These are phyloP conservation scores for Encarsia formosa DNA, from an alignment of 2,888 invertebrate species.

Conservation along the genomic window DNA sequence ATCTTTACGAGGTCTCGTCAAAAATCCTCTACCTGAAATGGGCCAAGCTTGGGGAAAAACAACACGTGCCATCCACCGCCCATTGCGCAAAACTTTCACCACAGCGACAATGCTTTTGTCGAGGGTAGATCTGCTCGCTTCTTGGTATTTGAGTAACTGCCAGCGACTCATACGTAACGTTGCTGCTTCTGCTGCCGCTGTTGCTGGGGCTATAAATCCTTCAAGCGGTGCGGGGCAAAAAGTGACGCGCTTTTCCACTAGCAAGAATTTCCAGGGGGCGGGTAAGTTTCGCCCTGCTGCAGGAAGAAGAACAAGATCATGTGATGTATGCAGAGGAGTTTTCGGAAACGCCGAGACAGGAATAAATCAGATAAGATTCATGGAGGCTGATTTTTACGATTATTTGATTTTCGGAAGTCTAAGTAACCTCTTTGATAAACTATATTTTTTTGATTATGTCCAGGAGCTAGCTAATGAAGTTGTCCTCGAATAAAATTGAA, in stretches of 20 bases:
- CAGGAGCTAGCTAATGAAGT: slow-evolving; percentile 13
- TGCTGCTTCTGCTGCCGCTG: not conserved
- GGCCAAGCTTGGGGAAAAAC: not conserved
- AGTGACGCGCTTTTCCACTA: slow-evolving; percentile 13
- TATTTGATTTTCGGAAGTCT: no score
- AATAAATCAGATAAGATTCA: slow-evolving; percentile 30
- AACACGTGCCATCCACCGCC: slow-evolving; percentile 32
- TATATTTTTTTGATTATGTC: no score
- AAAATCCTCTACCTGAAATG: not conserved
- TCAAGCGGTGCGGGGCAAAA: slow-evolving; percentile 23
- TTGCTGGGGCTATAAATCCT: slow-evolving; percentile 21
- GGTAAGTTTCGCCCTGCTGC: no score
- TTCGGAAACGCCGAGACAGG: no score
- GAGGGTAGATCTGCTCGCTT: slow-evolving; percentile 4
- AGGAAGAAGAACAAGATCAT: no score
- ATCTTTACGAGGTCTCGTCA: no score
- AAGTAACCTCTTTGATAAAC: no score
- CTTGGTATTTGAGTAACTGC: slow-evolving; percentile 25
- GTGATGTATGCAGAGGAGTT: no score
- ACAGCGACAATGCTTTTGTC: not conserved
- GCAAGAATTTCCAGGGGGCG: slow-evolving; percentile 8
- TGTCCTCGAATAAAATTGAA: slow-evolving; percentile 32
- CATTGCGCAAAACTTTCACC: slow-evolving; percentile 50
- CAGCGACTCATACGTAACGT: not conserved
- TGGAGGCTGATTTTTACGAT: slow-evolving; percentile 9